Percentiles rank a stretch among this genome's conserved stretches.
phyloP scores from a whole-genome alignment of 2,113 vertebrate genomes.

The Tympanuchus pallidicinctus region DNA sequence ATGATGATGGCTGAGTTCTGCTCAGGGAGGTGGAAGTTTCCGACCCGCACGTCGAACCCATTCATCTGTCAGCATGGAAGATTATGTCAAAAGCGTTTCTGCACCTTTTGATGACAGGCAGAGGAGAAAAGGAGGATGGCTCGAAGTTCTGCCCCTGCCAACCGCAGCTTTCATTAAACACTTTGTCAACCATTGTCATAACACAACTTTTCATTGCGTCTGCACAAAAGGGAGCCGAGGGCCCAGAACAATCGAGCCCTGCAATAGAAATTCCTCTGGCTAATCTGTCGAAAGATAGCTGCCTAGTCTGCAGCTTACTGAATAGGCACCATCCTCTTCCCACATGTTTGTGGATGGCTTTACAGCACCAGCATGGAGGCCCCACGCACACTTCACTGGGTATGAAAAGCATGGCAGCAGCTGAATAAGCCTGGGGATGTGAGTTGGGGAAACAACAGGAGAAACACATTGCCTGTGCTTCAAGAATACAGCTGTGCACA shows the following conservation, averaged over 20 bases:
- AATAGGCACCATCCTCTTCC: slow-evolving; percentile 67
- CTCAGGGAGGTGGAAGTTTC: slow-evolving; percentile 48
- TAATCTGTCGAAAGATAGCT: slow-evolving; percentile 85
- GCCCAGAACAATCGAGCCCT: slow-evolving; percentile 76
- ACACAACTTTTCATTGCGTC: slow-evolving; percentile 75
- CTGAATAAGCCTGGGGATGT: slow-evolving; percentile 18
- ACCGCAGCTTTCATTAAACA: slow-evolving; percentile 80
- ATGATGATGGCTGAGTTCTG: slow-evolving; percentile 13
- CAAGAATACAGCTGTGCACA: background rate
- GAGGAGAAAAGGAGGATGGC: slow-evolving; percentile 47
- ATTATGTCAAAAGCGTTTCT: slow-evolving; percentile 58
- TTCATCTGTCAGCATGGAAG: slow-evolving; percentile 70
- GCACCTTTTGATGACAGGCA: slow-evolving; percentile 72
- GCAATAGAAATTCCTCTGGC: slow-evolving; percentile 80
- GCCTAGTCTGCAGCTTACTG: slow-evolving; percentile 70
- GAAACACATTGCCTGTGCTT: background rate
- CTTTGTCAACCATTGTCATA: slow-evolving; percentile 80
- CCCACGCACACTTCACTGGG: slow-evolving; percentile 62
- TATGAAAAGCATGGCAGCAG: slow-evolving; percentile 61
- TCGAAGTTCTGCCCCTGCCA: slow-evolving; percentile 67
- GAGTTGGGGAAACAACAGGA: background rate
- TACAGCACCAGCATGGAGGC: background rate
- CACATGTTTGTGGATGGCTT: slow-evolving; percentile 54
- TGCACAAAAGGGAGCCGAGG: slow-evolving; percentile 82
- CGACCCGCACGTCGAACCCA: slow-evolving; percentile 59